Evolutionary conservation across 2,113 vertebrate species (phyloP), one percentile per base, ranked within the genome.

Genomic region (Chroicocephalus ridibundus): DNA sequence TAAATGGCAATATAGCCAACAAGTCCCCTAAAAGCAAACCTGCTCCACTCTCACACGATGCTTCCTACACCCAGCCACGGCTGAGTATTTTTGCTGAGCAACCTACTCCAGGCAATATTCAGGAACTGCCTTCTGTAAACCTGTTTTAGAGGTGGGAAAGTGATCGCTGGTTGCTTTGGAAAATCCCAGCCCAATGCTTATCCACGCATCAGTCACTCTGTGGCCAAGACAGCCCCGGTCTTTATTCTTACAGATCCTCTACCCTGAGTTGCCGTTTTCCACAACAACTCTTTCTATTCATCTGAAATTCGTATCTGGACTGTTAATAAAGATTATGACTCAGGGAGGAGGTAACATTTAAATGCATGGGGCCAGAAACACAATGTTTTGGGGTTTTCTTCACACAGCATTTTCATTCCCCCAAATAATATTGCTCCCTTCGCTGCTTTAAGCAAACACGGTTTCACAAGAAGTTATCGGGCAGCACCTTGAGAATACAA

Each of bases 1-100:
- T 93, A 97, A 94, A 93, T 89, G 87, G 84, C 60, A 93, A 83
- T 65, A 90, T 87, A 94, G 42, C 78, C 85, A 93, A 61, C 31
- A 94, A 95, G 40, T 81, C 40, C 57, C 70, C 77, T 79, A 87
- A 91, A 95, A 79, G 36, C 83, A 93, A 71, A 84, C 55, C 71
- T 70, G 52, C 57, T 71, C 55, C 61, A 46, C 34, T 80, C 49
- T 79, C 61, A 65, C 22, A 79, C 0, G 1, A 78, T 27, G 14
- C 36, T 90, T 92, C 32, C 68, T 42, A 58, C n/a, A n/a, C 8
- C 57, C 52, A 72, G 70, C 12, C 31, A 77, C 9, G 3, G 27
- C 46, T 25, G 7, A 76, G 34, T 86, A 54, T n/a, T 88, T 92
- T n/a, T 71, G 57, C 80, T 49, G 57, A 81, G 31, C 20, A 87